Evolutionary conservation across 2,113 vertebrate genomes (phyloP).

Genomic region (Oncorhynchus mykiss): DNA sequence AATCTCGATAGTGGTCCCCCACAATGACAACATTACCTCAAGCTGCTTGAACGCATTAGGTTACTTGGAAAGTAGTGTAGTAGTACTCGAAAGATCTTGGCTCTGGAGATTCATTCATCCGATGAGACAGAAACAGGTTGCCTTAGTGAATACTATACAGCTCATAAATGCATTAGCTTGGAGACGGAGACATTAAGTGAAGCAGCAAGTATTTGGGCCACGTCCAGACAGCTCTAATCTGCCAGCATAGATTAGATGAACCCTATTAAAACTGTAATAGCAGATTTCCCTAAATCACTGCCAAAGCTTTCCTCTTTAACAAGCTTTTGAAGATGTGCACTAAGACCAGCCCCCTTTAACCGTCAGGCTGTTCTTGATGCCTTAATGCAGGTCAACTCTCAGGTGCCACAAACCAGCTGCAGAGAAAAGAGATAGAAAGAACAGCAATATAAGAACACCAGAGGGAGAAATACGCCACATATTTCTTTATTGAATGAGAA

Average conservation of each 20-base stretch:
- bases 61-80: conserved; percentile 36
- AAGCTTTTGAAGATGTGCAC: conserved; percentile 67
- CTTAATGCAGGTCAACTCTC: conserved; percentile 71
- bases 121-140: conserved; percentile 22
- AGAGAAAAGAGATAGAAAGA: conserved; percentile 37
- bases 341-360: conserved; percentile 61
- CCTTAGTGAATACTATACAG: conserved; percentile 32
- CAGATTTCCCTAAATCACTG: conserved; percentile 70
- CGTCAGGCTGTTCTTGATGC: conserved; percentile 64
- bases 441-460: too few species aligned
- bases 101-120: conserved; percentile 38
- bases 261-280: conserved; percentile 62
- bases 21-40: conserved; percentile 19
- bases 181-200: conserved; percentile 38
- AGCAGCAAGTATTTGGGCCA: conserved; percentile 44
- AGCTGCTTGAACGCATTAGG: conserved; percentile 19
- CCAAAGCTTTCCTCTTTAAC: conserved; percentile 65
- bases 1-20: conserved; percentile 3
- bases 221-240: conserved; percentile 61
- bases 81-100: conserved; percentile 22
- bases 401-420: conserved; percentile 56
- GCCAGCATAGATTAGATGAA: conserved; percentile 69
- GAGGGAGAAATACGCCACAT: background rate
- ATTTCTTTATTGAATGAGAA: background rate
- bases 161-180: conserved; percentile 48